phyloP scores from a whole-genome alignment of 2,888 invertebrate genomes.

The Busseola fusca region DNA sequence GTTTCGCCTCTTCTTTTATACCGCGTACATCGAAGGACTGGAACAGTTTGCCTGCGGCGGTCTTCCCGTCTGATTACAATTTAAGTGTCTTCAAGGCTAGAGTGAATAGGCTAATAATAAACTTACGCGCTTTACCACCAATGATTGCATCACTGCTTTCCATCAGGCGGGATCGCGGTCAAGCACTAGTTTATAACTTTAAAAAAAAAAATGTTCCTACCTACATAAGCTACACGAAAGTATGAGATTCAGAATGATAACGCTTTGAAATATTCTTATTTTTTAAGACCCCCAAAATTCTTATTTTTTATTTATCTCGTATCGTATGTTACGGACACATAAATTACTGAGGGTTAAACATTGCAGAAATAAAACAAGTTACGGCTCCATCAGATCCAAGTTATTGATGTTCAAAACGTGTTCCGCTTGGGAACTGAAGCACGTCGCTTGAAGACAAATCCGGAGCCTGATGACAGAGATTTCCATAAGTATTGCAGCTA shows the following conservation, averaged over 20 bases:
- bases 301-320: conserved; percentile 1
- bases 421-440: conserved; percentile 13
- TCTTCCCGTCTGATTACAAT: no score
- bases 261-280: background rate
- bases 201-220: no score
- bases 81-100: no score
- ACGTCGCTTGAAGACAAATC: conserved; percentile 41
- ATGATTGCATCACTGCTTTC: no score
- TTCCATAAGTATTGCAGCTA: conserved; percentile 27
- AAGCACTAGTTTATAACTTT: no score
- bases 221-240: background rate
- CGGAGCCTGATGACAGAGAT: conserved; percentile 21
- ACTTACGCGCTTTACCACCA: no score
- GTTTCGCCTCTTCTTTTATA: no score
- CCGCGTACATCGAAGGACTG: no score
- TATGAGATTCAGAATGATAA: background rate
- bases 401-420: conserved; percentile 34
- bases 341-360: conserved; percentile 22
- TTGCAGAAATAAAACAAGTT: conserved; percentile 17
- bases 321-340: background rate
- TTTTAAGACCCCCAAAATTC: background rate
- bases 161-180: no score
- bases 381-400: conserved; percentile 29
- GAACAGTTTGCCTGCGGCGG: no score
- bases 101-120: no score